Evolutionary conservation across 2,888 invertebrate genomes (phyloP).

Genomic region (Drosophila diplacantha): DNA sequence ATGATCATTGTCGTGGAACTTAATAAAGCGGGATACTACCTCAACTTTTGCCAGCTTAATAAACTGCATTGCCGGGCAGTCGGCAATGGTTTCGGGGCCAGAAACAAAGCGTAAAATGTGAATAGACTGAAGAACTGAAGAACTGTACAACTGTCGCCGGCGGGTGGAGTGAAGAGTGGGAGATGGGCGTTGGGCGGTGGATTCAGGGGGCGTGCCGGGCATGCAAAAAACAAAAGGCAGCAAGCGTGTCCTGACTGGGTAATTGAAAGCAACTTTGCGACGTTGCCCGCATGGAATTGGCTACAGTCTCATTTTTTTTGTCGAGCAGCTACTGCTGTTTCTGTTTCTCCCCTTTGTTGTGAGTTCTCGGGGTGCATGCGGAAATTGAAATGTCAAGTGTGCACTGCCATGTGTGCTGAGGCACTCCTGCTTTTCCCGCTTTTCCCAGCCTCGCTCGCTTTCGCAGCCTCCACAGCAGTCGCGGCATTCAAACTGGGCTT

Average conservation of each 20-base stretch:
- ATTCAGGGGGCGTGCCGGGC: conserved; percentile 48
- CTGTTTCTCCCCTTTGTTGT: conserved; percentile 36
- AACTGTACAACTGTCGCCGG: conserved; percentile 41
- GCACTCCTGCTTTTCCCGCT: conserved; percentile 14
- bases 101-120: conserved; percentile 67
- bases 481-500: conserved; percentile 40
- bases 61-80: conserved; percentile 48
- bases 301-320: conserved; percentile 37
- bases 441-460: not conserved
- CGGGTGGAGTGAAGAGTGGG: conserved; percentile 27
- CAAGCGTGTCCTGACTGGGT: conserved; percentile 66
- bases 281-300: conserved; percentile 63
- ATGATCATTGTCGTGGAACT: not conserved
- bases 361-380: conserved; percentile 48
- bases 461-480: conserved; percentile 1
- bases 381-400: conserved; percentile 68
- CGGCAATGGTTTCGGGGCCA: conserved; percentile 54
- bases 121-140: conserved; percentile 59
- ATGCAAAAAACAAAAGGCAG: conserved; percentile 59
- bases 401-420: conserved; percentile 47
- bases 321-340: conserved; percentile 21
- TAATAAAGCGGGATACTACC: not conserved
- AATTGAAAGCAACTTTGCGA: conserved; percentile 72
- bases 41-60: conserved; percentile 44
- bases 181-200: conserved; percentile 34